Percentiles rank a stretch among this genome's conserved stretches.
Conservation (phyloP, 2,113 vertebrate genomes). For the Elgaria multicarinata region DNA sequence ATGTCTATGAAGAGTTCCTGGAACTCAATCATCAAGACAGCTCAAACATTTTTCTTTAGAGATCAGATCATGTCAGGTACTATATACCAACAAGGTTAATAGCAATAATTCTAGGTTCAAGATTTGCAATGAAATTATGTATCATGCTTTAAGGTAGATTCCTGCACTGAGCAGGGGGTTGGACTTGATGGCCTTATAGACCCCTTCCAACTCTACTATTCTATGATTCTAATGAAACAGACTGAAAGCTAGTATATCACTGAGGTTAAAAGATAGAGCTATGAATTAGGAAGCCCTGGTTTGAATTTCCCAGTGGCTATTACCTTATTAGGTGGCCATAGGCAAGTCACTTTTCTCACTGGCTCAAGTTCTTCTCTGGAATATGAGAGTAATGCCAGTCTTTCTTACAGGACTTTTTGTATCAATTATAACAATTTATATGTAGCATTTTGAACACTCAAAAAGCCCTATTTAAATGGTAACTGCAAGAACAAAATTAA, state of each 20-base stretch:
- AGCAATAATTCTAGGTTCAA: neutral
- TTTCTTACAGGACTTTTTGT: neutral
- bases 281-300: neutral
- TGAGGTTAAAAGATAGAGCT: neutral
- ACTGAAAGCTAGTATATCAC: neutral
- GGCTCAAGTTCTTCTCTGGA: neutral
- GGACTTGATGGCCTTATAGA: too few species aligned
- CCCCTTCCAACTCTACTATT: too few species aligned
- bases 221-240: too few species aligned
- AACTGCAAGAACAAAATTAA: neutral
- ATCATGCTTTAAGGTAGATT: too few species aligned
- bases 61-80: neutral
- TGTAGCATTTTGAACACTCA: neutral
- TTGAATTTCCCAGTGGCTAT: neutral
- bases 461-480: neutral
- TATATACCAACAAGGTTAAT: neutral
- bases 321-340: neutral
- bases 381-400: neutral
- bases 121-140: neutral
- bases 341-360: neutral
- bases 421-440: neutral
- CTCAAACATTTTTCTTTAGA: constrained; percentile 59
- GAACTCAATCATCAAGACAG: constrained; percentile 34
- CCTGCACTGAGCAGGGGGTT: too few species aligned
- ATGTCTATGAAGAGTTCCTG: constrained; percentile 40